phyloP scores from a whole-genome alignment of 2,113 vertebrate species.

The Fukomys damarensis region DNA sequence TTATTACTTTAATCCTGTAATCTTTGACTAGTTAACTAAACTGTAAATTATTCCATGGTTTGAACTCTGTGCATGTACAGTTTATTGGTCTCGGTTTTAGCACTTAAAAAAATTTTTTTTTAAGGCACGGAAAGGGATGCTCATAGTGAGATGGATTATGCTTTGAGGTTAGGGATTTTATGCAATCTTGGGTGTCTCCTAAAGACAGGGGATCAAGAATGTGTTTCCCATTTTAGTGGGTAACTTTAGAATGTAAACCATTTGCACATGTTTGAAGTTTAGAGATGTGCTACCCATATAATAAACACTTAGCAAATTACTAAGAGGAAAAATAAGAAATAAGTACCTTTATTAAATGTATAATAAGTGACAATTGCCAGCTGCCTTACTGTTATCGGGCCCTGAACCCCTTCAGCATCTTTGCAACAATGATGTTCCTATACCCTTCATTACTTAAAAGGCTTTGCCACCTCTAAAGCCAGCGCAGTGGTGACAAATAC shows the following conservation, averaged over 20 bases:
- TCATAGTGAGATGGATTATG: not conserved
- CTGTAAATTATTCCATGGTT: not conserved
- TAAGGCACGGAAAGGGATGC: not conserved
- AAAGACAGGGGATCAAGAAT: not conserved
- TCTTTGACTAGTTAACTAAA: not conserved
- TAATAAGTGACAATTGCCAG: not conserved
- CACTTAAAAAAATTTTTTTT: not conserved
- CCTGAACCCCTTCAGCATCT: not conserved
- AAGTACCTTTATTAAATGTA: not conserved
- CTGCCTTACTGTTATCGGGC: not conserved
- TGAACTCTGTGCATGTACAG: not conserved
- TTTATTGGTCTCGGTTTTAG: not conserved
- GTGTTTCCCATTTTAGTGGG: not conserved
- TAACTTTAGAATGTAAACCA: not conserved
- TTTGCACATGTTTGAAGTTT: not conserved
- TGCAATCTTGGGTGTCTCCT: not conserved
- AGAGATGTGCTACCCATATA: not conserved
- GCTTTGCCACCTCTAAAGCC: not conserved
- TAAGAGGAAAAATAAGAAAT: constrained; percentile 17
- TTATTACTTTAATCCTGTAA: not conserved
- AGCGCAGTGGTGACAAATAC: not conserved
- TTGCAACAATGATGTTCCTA: not conserved
- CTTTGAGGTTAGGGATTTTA: not conserved
- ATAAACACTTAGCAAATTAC: not conserved
- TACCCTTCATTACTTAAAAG: not conserved